These are phyloP conservation scores for Rotaria socialis DNA, from an alignment of 2,888 invertebrate species.

Conservation along the genomic window DNA sequence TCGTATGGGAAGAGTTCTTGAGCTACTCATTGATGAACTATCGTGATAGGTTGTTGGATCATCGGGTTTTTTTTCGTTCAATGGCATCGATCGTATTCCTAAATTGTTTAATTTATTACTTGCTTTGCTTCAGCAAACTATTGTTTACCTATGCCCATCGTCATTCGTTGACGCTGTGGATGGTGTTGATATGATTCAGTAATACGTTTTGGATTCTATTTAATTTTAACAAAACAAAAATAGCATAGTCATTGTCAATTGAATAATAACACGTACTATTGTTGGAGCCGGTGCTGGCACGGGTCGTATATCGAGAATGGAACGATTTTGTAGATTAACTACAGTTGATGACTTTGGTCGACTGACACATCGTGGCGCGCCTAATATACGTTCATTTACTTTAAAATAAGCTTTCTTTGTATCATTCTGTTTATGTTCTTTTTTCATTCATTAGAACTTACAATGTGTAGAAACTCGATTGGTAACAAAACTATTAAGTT, in stretches of 20 bases:
- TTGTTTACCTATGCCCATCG: neutral
- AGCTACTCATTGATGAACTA: neutral
- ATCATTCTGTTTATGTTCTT: neutral
- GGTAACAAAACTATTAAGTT: neutral
- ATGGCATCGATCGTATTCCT: neutral
- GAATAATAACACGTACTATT: neutral
- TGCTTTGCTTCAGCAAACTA: neutral
- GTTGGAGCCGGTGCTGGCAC: neutral
- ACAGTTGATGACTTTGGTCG: neutral
- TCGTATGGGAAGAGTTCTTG: neutral
- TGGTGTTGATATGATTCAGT: neutral
- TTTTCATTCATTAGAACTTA: neutral
- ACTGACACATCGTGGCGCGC: neutral
- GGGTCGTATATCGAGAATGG: neutral
- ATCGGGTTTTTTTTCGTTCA: neutral
- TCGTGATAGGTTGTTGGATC: neutral
- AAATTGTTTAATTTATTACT: neutral
- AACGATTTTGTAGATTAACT: neutral
- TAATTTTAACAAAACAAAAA: neutral
- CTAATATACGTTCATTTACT: constrained; percentile 16
- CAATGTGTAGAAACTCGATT: neutral
- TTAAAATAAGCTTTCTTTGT: neutral
- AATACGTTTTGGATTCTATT: neutral
- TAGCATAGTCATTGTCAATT: neutral
- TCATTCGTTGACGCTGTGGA: neutral